Evolutionary conservation across 2,113 vertebrate species (phyloP).

Genomic region (Daboia siamensis): DNA sequence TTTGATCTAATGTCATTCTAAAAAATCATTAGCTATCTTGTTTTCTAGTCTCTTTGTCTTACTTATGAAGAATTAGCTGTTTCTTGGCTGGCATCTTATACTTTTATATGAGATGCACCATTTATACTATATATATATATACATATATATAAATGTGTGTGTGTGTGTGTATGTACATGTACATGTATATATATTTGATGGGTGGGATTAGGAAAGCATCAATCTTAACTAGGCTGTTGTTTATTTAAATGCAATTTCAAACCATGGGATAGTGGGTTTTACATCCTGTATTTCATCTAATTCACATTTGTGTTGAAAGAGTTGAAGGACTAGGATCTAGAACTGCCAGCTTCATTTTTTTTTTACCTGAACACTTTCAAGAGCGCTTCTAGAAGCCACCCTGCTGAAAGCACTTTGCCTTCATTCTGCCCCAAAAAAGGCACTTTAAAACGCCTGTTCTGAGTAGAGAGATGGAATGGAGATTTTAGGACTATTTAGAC

Average conservation of each 20-base stretch:
- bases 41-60: background rate
- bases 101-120: background rate
- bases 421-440: background rate
- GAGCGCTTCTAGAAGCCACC: background rate
- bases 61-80: background rate
- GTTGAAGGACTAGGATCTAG: background rate
- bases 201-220: background rate
- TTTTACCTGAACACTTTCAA: background rate
- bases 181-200: background rate
- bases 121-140: background rate
- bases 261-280: background rate
- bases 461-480: background rate
- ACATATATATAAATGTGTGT: background rate
- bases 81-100: background rate
- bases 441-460: background rate
- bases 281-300: background rate
- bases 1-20: background rate
- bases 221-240: background rate
- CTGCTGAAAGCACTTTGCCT: background rate
- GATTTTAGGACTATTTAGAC: background rate
- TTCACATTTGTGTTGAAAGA: background rate
- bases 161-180: no score
- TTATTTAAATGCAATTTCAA: background rate
- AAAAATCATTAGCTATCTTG: background rate
- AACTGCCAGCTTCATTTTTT: background rate